These are phyloP conservation scores for Phthorimaea operculella DNA, from an alignment of 1,140 invertebrate species.

Conservation along the genomic window DNA sequence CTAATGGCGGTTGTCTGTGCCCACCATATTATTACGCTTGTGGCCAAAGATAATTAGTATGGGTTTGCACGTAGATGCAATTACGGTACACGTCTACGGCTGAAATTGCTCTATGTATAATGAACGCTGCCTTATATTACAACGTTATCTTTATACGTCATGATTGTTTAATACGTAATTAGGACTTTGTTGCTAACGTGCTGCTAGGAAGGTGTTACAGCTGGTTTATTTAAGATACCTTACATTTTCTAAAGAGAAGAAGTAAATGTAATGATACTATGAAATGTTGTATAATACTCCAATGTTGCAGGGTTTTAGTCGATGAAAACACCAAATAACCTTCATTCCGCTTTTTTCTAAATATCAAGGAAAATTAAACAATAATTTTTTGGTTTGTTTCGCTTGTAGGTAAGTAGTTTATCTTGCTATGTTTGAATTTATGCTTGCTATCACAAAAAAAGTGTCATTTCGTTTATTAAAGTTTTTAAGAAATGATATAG, in stretches of 20 bases:
- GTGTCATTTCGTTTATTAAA: too few species aligned
- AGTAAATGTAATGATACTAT: too few species aligned
- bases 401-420: too few species aligned
- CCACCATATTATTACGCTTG: conserved; percentile 37
- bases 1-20: conserved; percentile 22
- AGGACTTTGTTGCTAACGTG: neutral
- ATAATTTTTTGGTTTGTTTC: too few species aligned
- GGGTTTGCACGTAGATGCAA: conserved; percentile 43
- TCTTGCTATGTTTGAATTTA: too few species aligned
- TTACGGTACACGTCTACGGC: conserved; percentile 18
- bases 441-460: too few species aligned
- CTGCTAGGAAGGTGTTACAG: neutral
- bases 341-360: too few species aligned
- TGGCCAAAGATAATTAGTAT: conserved; percentile 39
- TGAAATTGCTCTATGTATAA: conserved; percentile 18
- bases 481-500: too few species aligned
- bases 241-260: neutral
- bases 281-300: too few species aligned
- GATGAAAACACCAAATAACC: too few species aligned
- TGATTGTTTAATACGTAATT: neutral
- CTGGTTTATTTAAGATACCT: neutral
- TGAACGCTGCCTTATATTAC: conserved; percentile 6
- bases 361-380: too few species aligned
- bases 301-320: too few species aligned
- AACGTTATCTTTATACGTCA: conserved; percentile 1